These are phyloP conservation scores for Eugnorisma glareosa DNA, from an alignment of 2,888 invertebrate genomes.

Conservation along the genomic window DNA sequence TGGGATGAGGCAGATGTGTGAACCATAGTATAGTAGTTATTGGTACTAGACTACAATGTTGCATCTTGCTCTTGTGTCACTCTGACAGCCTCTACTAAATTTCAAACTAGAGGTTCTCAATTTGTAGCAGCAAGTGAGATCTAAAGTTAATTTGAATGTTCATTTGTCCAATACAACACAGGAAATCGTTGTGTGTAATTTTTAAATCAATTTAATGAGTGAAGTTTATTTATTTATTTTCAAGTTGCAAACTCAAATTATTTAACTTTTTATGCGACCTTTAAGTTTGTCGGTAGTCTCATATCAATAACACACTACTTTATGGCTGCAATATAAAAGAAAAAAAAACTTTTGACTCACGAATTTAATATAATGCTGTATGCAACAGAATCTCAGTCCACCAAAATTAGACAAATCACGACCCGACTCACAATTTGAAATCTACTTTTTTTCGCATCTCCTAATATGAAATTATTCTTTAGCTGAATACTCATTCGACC, in stretches of 20 bases:
- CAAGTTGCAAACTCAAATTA: conserved; percentile 33
- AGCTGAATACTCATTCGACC: conserved; percentile 84
- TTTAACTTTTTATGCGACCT: conserved; percentile 7
- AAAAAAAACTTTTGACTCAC: conserved; percentile 37
- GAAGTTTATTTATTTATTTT: too few species aligned
- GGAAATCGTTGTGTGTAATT: conserved; percentile 21
- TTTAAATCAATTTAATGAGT: conserved; percentile 34
- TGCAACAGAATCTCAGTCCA: conserved; percentile 46
- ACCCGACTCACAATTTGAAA: conserved; percentile 65
- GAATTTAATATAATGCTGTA: conserved; percentile 35
- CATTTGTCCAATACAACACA: conserved; percentile 15
- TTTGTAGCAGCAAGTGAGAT: conserved; percentile 16
- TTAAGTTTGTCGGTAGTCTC: conserved; percentile 4
- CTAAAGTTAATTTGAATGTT: conserved; percentile 22
- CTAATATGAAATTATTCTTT: conserved; percentile 84
- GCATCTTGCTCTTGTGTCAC: background rate
- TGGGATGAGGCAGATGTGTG: background rate
- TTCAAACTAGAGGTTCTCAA: conserved; percentile 1
- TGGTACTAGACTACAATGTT: background rate
- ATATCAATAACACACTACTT: conserved; percentile 14
- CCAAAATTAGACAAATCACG: conserved; percentile 71
- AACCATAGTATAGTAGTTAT: background rate
- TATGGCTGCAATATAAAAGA: conserved; percentile 20
- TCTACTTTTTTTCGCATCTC: conserved; percentile 76
- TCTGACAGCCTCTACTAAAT: background rate